Evolutionary conservation across 2,113 vertebrate species (phyloP).

Genomic region (Suncus etruscus): DNA sequence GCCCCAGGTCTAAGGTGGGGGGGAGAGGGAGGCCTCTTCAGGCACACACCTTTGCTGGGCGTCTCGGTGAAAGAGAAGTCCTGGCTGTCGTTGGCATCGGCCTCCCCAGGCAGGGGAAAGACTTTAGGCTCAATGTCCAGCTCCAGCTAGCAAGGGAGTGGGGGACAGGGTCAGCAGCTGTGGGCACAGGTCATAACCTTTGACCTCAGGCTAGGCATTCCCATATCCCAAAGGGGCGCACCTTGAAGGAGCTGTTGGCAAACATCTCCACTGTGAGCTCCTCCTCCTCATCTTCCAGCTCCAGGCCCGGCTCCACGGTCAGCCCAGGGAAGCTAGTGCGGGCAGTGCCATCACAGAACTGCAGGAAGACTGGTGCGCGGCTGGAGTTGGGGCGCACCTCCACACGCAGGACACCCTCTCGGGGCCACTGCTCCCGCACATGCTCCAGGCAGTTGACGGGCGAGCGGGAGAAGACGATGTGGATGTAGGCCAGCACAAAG

Average conservation of each 20-base stretch:
- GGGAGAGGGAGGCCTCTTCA: too few relatives aligned
- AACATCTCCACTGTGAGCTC: conserved; percentile 96
- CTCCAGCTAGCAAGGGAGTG: conserved; percentile 90
- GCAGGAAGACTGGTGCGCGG: conserved; percentile 94
- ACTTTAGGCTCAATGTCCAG: conserved; percentile 96
- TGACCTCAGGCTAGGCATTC: too few relatives aligned
- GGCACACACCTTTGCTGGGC: conserved; percentile 92
- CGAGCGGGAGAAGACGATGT: conserved; percentile 97
- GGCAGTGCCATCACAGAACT: conserved; percentile 89
- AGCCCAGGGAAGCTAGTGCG: conserved; percentile 87
- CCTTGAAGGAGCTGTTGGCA: conserved; percentile 94
- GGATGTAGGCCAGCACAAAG: conserved; percentile 98
- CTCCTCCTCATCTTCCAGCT: conserved; percentile 88
- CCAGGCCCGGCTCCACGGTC: conserved; percentile 84
- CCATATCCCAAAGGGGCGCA: conserved; percentile 46
- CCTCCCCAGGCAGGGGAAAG: conserved; percentile 87
- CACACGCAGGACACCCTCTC: conserved; percentile 95
- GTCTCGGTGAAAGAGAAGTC: conserved; percentile 94
- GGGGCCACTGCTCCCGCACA: conserved; percentile 96
- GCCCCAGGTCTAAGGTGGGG: background rate
- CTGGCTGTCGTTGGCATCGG: conserved; percentile 91
- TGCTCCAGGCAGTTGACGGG: conserved; percentile 98
- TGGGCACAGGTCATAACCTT: background rate
- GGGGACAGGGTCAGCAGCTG: background rate
- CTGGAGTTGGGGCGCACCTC: conserved; percentile 97